These are phyloP conservation scores for Macquaria ambigua DNA, from an alignment of 2,113 vertebrate species.

Conservation along the genomic window DNA sequence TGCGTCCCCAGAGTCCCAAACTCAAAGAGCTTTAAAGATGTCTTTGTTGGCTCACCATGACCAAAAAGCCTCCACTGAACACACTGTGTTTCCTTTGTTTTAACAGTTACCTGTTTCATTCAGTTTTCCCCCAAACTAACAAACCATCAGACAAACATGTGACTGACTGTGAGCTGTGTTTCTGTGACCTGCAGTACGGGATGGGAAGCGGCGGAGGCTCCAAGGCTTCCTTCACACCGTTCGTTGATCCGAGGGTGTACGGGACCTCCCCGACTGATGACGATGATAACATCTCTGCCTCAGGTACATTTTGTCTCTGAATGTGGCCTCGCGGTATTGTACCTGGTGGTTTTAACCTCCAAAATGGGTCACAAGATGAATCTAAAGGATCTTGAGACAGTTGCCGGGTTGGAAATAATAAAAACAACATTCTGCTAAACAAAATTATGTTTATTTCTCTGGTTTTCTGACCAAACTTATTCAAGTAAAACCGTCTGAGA, in stretches of 20 bases:
- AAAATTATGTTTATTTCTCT: neutral
- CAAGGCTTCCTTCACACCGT: conserved; percentile 97
- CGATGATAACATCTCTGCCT: conserved; percentile 90
- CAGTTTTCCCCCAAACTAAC: neutral
- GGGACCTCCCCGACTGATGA: conserved; percentile 96
- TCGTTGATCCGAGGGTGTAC: conserved; percentile 97
- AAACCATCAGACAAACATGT: neutral
- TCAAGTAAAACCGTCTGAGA: no score
- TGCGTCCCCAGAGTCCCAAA: no score
- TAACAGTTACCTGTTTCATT: neutral
- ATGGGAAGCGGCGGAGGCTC: conserved; percentile 92
- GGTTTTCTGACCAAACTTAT: neutral
- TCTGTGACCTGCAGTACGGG: conserved; percentile 86
- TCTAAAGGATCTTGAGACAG: no score
- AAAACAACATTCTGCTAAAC: neutral
- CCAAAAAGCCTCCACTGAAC: neutral
- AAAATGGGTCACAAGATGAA: neutral
- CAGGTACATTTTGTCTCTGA: conserved; percentile 78
- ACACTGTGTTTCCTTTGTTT: conserved; percentile 34
- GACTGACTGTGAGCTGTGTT: neutral
- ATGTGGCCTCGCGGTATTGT: neutral
- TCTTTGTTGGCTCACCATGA: neutral
- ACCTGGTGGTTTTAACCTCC: neutral
- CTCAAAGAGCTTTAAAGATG: neutral
- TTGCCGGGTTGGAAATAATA: neutral